Base-by-base conservation (phyloP, 2,888 invertebrate species). In the Chloromyia formosa region DNA sequence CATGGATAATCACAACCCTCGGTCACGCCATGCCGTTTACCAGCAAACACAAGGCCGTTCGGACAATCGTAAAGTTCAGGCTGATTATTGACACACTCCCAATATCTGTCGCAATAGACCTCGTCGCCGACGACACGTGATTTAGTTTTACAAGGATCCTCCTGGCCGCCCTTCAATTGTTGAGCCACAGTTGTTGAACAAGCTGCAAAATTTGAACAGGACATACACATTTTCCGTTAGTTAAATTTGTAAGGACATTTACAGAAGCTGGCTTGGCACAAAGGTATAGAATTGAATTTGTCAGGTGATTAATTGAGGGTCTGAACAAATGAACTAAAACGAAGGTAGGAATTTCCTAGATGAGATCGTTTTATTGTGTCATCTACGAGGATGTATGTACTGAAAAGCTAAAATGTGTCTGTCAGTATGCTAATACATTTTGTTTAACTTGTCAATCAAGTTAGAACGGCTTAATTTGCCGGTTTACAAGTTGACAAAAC, bases 1-100 rank as follows among this genome's bases (percentile, higher is more conserved):
- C 94, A 94, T 0, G 94, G 94, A 81, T 95, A 95, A 85, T 95
- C 94, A 82, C 95, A 95, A 1, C 94, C 94, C 82, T 95, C 94
- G 1, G 94, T 94, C 9, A 95, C 94, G 3, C 94, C 95, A 61
- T 94, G 88, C 81, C 94, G 92, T 83, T 94, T 94, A 2, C 95
- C 95, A 18, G 95, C 94, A 86, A 93, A 96, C 61, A 95, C 95
- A 78, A 95, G 87, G 0, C 95, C 95, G 82, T 95, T 96, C 74
- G 95, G 95, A 82, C 95, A 96, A 86, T 95, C 94, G 84, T 94
- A 94, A 75, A 95, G 88, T 78, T 94, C 91, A 0, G 94, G 90
- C 82, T 93, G 93, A 0, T 93, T 94, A 79, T 89, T 91, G 76
- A 94, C 92, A 81, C 95, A 95, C 84, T 95, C 94, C 94, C 94